Evolutionary conservation across 2,113 vertebrate species (phyloP), one percentile per base, ranked within the genome.

Genomic region (Herpailurus yagouaroundi): DNA sequence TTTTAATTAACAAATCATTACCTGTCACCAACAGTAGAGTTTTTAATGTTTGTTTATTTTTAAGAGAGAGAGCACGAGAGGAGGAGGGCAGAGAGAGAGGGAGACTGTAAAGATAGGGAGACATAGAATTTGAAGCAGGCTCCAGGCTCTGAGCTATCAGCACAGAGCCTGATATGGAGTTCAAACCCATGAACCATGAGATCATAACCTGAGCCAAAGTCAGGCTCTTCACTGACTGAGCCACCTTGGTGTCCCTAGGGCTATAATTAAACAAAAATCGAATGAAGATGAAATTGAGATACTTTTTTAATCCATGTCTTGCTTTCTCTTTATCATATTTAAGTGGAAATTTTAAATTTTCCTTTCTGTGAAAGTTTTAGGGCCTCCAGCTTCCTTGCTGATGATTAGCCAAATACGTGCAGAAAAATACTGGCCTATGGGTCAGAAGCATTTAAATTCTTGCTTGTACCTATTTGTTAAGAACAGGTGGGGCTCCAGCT

Each of bases 401-500:
- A 16, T 63, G 13, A 83, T 33, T 77, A 60, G 31, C 31, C 12
- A 68, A 48, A 16, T 85, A 16, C 69, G 5, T 57, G 14, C 27
- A 69, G 36, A 45, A 87, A 94, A 41, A 45, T 18, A 50, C 14
- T n/a, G 15, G 15, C 36, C 36, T 87, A 41, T 5, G 48, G 68
- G n/a, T 68, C 82, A 60, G 64, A 79, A n/a, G 9, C 29, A 68
- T 55, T 68, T 79, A 68, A 79, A 55, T 79, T 79, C 45, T 7
- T 57, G 15, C 92, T 79, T 68, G 8, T 50, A 68, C 9, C 19
- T 89, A 57, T 66, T 93, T 27, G 64, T 1, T 7, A 97, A 95
- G 97, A 97, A 94, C 76, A 90, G 96, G 48, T 64, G 8, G 19
- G 9, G 25, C 74, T 77, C 60, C 86, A 73, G 21, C 85, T 95